A percentile compares a stretch with the other conserved stretches of the same genome.
Conservation (phyloP, 2,113 vertebrate species). For the Epinephelus lanceolatus region DNA sequence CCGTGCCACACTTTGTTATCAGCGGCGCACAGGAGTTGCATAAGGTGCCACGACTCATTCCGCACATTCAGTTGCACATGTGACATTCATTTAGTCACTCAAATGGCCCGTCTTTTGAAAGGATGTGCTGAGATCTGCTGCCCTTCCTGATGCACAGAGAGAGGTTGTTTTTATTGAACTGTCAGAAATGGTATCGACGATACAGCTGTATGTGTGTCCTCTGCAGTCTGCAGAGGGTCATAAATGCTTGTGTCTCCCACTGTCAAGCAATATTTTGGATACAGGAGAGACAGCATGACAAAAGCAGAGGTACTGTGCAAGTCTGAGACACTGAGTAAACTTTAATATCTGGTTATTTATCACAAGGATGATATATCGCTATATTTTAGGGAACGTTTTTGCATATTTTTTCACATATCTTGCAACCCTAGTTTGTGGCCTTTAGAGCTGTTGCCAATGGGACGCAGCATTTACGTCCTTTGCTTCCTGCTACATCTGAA, state of each 20-base stretch:
- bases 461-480: background rate
- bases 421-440: no score
- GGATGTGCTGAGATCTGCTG: background rate
- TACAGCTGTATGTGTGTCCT: background rate
- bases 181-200: constrained; percentile 25
- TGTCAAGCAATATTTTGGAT: no score
- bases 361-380: no score
- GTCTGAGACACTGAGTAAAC: no score
- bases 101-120: background rate
- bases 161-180: constrained; percentile 11
- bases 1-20: constrained; percentile 30
- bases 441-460: background rate
- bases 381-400: no score
- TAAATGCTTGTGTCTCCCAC: background rate
- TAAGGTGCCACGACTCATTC: background rate
- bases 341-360: no score
- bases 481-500: background rate
- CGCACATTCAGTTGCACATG: background rate
- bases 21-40: constrained; percentile 13
- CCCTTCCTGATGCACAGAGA: constrained; percentile 8
- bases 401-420: no score
- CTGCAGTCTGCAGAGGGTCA: background rate
- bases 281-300: no score
- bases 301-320: no score
- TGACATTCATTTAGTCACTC: constrained; percentile 36